Evolutionary conservation across 2,113 vertebrate species (phyloP), one percentile per base, ranked within the genome.

Genomic region (Pterocles gutturalis): DNA sequence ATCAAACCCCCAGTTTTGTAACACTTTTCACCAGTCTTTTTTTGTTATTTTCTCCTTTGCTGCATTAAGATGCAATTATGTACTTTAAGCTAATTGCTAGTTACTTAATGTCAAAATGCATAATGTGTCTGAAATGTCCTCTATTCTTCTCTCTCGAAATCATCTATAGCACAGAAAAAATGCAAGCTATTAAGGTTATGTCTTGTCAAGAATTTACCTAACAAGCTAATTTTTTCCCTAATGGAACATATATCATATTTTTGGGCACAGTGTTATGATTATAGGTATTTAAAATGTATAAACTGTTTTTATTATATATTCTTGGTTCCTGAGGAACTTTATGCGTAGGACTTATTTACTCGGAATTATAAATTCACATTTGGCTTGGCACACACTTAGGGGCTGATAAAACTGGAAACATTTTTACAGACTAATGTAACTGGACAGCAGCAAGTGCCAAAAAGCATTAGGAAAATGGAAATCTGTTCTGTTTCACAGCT

Each of bases 381-480:
- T 93, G 81, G 2, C 89, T 97, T 97, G 96, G 96, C 96, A 94
- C 49, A 22, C 83, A 64, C 93, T 96, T 62, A 36, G 64, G 89
- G 88, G 77, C 89, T 95, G 96, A 96, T 90, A 89, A 78, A 81
- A 72, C 96, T 83, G 64, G 91, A 82, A 90, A 79, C 79, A 8
- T 86, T 97, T 96, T 95, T 62, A 45, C 71, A 90, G 91, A 19
- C 83, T 97, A 95, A 98, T 96, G 90, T 66, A 64, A 96, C 90
- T 92, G 97, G 97, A 97, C 97, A 93, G 91, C 95, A 70, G 88
- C 66, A 92, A 95, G 96, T 97, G 97, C 96, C 98, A 98, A 73
- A 71, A 90, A 94, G 94, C 97, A 96, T 98, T 97, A 96, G 87
- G 88, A 94, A 96, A 98, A 97, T 96, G 93, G 96, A 96, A 96